Evolutionary conservation across 1,140 invertebrate species (phyloP), one percentile per base, ranked within the genome.

Genomic region (Euwallacea fornicatus): DNA sequence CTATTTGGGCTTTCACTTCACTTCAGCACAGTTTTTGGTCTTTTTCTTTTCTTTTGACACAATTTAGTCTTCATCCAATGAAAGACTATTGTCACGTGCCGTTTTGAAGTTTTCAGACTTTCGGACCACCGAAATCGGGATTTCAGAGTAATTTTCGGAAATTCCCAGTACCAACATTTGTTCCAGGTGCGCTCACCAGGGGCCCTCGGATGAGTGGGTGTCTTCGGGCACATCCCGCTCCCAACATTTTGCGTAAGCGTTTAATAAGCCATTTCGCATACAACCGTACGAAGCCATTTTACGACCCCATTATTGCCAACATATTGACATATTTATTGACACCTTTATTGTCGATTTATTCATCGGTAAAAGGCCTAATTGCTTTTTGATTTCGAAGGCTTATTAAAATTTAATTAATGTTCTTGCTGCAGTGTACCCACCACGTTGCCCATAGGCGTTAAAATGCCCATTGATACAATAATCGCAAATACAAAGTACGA

Each of bases 261-360:
- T 59, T 59, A 59, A 59, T 59, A 59, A 59, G 16, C 16, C 56
- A 59, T 59, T 59, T 41, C n/a, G 41, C 54, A 56, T 21, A 21
- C 54, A 15, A 15, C 54, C 54, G 10, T 56, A 56, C 16, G 16
- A 41, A 41, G 10, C 21, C 42, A 42, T 47, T 63, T 63, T 63
- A 63, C 47, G 60, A 15, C 6, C 10, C 42, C 60, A 47, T 63
- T 46, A 63, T 63, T 63, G 42, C 56, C 56, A 59, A 46, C 60
- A 11, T 63, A 63, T 63, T 63, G 60, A 65, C 63, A 54, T 65
- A 54, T 65, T 65, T 65, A 65, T 65, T 53, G 47, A 65, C 47
- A 65, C 47, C 50, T 65, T 54, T 65, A 63, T 63, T 63, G 60
- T 63, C 60, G 16, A 42, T 46, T 63, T 46, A 63, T 63, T 46